Evolutionary conservation across 2,888 invertebrate species (phyloP).

Genomic region (Galeopsomyia nigrocyanea): DNA sequence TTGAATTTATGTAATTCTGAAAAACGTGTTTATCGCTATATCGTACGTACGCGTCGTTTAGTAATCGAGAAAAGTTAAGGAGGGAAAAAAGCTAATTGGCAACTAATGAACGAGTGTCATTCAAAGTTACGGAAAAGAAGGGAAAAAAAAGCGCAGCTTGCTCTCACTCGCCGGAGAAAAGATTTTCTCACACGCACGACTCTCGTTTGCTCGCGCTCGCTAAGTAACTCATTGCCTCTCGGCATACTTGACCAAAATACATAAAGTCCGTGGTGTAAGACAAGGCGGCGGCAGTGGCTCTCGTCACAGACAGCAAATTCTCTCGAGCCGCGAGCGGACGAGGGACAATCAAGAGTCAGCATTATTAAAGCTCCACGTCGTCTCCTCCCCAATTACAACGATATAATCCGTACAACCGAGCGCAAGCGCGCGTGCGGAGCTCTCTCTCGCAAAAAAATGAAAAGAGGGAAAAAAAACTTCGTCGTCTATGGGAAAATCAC

Average conservation of each 20-base stretch:
- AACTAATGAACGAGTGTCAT: neutral
- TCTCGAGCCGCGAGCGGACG: neutral
- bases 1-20: no score
- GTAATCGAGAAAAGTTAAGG: no score
- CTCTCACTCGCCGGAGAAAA: neutral
- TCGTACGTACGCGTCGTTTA: no score
- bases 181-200: neutral
- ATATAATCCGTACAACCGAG: conserved; percentile 20
- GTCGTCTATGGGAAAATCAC: conserved; percentile 44
- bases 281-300: neutral
- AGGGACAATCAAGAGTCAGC: conserved; percentile 8
- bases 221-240: no score
- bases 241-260: conserved; percentile 15
- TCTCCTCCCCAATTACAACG: conserved; percentile 25
- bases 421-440: neutral
- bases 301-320: neutral
- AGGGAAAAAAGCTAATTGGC: no score
- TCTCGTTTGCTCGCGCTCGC: neutral
- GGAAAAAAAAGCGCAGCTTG: neutral
- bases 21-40: no score
- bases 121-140: neutral
- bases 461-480: conserved; percentile 2
- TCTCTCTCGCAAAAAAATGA: no score
- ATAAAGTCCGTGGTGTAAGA: no score
- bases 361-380: conserved; percentile 19